These are phyloP conservation scores for Phengaris alcon DNA, from an alignment of 2,888 invertebrate species.

Conservation along the genomic window DNA sequence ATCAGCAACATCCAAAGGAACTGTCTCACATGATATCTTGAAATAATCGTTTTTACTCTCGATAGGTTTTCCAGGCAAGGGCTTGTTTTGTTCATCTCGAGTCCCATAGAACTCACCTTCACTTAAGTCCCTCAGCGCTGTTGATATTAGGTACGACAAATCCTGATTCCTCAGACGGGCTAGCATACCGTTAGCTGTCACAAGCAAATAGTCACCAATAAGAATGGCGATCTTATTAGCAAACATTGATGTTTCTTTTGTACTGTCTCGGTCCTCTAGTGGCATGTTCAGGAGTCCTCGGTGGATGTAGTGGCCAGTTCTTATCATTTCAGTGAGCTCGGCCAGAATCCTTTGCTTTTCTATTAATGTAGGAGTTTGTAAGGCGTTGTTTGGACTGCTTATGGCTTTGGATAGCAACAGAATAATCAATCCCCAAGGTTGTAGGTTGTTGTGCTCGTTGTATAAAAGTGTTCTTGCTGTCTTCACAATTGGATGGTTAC, in stretches of 20 bases:
- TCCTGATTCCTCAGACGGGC: constrained; percentile 85
- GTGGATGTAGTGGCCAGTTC: constrained; percentile 91
- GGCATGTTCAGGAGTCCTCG: constrained; percentile 77
- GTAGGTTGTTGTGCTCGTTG: constrained; percentile 90
- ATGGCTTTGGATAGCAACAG: constrained; percentile 88
- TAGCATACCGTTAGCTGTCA: constrained; percentile 88
- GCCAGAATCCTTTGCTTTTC: constrained; percentile 73
- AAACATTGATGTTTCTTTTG: constrained; percentile 85
- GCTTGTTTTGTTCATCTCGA: constrained; percentile 86
- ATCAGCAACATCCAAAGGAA: constrained; percentile 60
- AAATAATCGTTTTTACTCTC: constrained; percentile 48
- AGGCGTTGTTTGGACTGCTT: constrained; percentile 75
- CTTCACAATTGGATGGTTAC: constrained; percentile 91
- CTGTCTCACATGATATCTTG: constrained; percentile 57
- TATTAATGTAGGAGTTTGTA: constrained; percentile 79
- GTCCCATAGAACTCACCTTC: constrained; percentile 90
- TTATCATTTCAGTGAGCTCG: constrained; percentile 92
- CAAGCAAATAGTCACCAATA: constrained; percentile 91
- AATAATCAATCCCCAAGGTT: constrained; percentile 91
- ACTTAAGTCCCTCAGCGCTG: constrained; percentile 88
- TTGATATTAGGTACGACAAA: constrained; percentile 89
- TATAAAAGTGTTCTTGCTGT: constrained; percentile 90
- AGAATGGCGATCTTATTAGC: constrained; percentile 93
- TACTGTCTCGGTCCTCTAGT: constrained; percentile 69
- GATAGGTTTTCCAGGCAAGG: constrained; percentile 82